Evolutionary conservation across 2,888 invertebrate species (phyloP).

Genomic region (Cyclophora punctaria): DNA sequence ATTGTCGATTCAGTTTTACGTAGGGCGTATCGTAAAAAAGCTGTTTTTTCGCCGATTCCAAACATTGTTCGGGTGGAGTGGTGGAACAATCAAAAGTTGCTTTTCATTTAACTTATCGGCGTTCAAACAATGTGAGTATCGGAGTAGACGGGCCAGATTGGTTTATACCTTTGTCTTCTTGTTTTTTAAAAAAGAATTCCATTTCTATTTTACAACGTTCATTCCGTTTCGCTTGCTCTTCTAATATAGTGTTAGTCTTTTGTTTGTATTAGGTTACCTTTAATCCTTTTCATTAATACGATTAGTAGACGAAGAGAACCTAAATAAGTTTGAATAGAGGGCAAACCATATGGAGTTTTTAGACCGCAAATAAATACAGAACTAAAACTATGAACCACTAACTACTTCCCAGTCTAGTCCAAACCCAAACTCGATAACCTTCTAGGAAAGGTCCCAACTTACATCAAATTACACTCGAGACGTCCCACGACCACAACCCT

Average conservation of each 20-base stretch:
- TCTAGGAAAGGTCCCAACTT: background rate
- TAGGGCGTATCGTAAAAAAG: conserved; percentile 18
- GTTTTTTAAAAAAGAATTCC: conserved; percentile 1
- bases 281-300: too few relatives aligned
- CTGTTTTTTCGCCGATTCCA: conserved; percentile 19
- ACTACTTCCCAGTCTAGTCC: too few relatives aligned
- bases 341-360: too few relatives aligned
- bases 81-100: conserved; percentile 52
- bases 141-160: conserved; percentile 35
- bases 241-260: too few relatives aligned
- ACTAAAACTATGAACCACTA: too few relatives aligned
- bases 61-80: conserved; percentile 29
- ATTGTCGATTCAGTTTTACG: conserved; percentile 26
- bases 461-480: conserved; percentile 7
- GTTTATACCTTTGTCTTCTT: conserved; percentile 51
- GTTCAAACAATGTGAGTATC: conserved; percentile 41
- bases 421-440: background rate
- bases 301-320: too few relatives aligned
- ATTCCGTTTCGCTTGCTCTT: too few relatives aligned
- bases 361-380: too few relatives aligned
- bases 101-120: conserved; percentile 56
- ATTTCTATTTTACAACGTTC: too few relatives aligned
- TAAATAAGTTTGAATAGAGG: too few relatives aligned
- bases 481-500: conserved; percentile 22
- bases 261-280: too few relatives aligned